Base-by-base conservation (phyloP, 2,888 invertebrate species). In the Pogonocherus hispidulus region DNA sequence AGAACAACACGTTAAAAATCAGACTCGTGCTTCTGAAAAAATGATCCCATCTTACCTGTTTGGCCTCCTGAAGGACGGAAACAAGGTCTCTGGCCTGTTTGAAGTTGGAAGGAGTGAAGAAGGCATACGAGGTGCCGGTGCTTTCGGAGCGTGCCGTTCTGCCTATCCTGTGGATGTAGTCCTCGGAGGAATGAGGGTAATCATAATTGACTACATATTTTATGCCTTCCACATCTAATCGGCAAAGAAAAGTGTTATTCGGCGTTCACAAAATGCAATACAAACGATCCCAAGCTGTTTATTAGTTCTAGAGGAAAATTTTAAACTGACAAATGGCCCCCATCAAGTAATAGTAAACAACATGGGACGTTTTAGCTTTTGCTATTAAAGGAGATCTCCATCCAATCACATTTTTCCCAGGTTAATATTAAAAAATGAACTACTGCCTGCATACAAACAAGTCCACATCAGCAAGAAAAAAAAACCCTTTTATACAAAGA, bases 131-230 rank as follows among this genome's bases (percentile, higher is more conserved):
- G 70, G 97, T 97, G 76, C 96, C 97, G 76, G 93, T 95, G 77
- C 93, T 90, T 83, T 94, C 92, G 37, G 94, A 93, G 49, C 98
- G 91, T 60, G 95, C 97, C 46, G 97, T 98, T 81, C 97, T 91
- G 68, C 97, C 97, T 86, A 97, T 98, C 73, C 97, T 92, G 86
- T 98, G 97, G 81, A 97, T 96, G 86, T 98, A 98, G 87, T 97
- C 97, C 86, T 98, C 97, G 66, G 96, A 96, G 70, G 95, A 96
- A 86, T 95, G 94, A 66, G 97, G 97, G 87, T 96, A 98, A 88
- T 98, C 97, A 89, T 93, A 97, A 89, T 98, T 98, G 86, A 97
- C 95, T 76, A 98, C 97, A 88, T 93, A 96, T 88, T 96, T 96
- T 81, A 98, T 96, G 85, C 97, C 97, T 86, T 96, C 96, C 84